phyloP scores from a whole-genome alignment of 2,797 vertebrate species.

The Erethizon dorsatum region DNA sequence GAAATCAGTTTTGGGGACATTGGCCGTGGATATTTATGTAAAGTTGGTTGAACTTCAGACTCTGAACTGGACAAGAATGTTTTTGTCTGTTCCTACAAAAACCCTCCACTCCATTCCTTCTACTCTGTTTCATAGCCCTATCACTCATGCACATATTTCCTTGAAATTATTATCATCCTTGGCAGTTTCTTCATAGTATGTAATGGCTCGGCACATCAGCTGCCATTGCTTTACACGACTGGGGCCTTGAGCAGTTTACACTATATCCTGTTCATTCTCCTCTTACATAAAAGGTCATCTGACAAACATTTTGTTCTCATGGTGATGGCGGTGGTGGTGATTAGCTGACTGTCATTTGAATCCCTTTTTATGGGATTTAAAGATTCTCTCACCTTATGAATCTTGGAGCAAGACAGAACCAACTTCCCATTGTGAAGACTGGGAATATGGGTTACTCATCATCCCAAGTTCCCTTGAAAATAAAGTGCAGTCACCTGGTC shows the following conservation, averaged over 20 bases:
- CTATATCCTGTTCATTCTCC: background rate
- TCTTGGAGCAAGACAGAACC: background rate
- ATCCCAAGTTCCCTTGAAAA: background rate
- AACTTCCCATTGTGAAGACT: background rate
- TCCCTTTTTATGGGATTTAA: background rate
- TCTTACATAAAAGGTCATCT: background rate
- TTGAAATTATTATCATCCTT: background rate
- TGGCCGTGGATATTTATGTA: background rate
- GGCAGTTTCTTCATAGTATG: background rate
- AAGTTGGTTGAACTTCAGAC: background rate
- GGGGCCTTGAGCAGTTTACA: background rate
- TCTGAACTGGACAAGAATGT: background rate
- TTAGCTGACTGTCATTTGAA: background rate
- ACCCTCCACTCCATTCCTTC: background rate
- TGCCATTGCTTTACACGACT: background rate
- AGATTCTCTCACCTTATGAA: slow-evolving; percentile 16
- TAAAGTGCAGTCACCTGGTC: background rate
- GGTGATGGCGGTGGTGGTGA: background rate
- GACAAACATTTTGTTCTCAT: background rate
- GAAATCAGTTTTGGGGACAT: background rate
- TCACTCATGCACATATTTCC: background rate
- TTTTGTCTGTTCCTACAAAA: background rate
- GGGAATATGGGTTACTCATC: background rate
- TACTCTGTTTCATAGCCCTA: background rate
- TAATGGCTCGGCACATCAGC: background rate